Conservation (phyloP, 2,113 vertebrate species). For the Rhinogobius similis region DNA sequence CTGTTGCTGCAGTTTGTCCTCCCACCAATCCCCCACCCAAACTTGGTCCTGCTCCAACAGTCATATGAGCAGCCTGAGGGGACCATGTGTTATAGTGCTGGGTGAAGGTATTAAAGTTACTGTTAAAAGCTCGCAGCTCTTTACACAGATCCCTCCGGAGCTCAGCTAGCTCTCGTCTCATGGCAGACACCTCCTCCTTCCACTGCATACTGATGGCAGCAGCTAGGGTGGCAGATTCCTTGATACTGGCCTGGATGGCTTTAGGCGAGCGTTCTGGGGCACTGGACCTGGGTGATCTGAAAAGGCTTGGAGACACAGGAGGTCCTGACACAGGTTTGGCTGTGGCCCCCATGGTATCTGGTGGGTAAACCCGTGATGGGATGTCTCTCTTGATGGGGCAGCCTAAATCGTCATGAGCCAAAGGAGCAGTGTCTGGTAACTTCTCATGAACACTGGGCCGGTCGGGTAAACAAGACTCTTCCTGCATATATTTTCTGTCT, state of each 20-base stretch:
- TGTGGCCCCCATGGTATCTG: slow-evolving; percentile 65
- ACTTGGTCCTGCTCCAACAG: slow-evolving; percentile 36
- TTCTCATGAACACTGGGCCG: slow-evolving; percentile 74
- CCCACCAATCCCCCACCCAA: slow-evolving; percentile 24
- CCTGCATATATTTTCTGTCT: slow-evolving; percentile 82
- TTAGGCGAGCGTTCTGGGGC: slow-evolving; percentile 64
- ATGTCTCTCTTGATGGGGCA: slow-evolving; percentile 76
- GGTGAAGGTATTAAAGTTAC: slow-evolving; percentile 79
- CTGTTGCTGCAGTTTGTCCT: not conserved
- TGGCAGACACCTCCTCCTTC: slow-evolving; percentile 81
- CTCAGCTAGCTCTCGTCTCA: slow-evolving; percentile 78
- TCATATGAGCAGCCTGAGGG: slow-evolving; percentile 60
- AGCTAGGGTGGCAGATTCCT: slow-evolving; percentile 76
- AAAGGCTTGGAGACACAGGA: slow-evolving; percentile 70
- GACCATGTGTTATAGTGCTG: slow-evolving; percentile 83
- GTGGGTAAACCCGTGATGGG: slow-evolving; percentile 49
- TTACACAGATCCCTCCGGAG: slow-evolving; percentile 78
- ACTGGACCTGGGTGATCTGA: slow-evolving; percentile 67
- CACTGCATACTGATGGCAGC: slow-evolving; percentile 82
- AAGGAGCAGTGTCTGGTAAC: slow-evolving; percentile 72
- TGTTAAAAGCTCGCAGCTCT: slow-evolving; percentile 81
- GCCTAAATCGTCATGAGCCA: slow-evolving; percentile 76
- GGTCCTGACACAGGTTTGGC: slow-evolving; percentile 71
- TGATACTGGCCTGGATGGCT: slow-evolving; percentile 77
- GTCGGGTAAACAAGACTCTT: slow-evolving; percentile 79